Conservation (phyloP, 2,797 vertebrate genomes). For the Eidolon dupreanum region DNA sequence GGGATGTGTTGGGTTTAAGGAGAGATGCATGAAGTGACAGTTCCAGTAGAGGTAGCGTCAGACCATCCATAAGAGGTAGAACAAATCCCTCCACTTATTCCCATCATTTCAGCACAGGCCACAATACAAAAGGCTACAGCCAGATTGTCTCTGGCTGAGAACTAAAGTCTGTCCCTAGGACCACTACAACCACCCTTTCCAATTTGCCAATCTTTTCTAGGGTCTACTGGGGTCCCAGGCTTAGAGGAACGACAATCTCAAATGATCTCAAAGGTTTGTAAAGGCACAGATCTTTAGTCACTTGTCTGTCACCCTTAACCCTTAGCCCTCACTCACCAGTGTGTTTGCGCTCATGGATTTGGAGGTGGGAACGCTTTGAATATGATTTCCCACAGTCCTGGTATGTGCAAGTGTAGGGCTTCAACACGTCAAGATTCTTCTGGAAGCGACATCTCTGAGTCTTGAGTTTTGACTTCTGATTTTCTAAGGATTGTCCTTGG, state of each 20-base stretch:
- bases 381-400: constrained; percentile 33
- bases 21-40: not conserved
- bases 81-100: not conserved
- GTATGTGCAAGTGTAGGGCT: not conserved
- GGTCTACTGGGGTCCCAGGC: not conserved
- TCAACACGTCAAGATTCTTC: not conserved
- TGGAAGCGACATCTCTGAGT: fast-evolving
- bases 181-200: not conserved
- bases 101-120: not conserved
- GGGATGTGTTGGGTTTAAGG: not conserved
- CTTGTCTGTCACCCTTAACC: fast-evolving
- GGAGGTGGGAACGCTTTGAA: constrained; percentile 20
- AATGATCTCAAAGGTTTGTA: not conserved
- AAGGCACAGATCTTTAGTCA: not conserved
- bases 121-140: not conserved
- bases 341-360: not conserved
- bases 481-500: not conserved
- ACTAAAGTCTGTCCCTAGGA: not conserved
- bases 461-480: not conserved
- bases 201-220: not conserved
- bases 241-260: not conserved
- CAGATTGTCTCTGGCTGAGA: not conserved
- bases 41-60: not conserved
- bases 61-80: not conserved
- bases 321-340: constrained; percentile 44